These are phyloP conservation scores for Ammospiza caudacuta DNA, from an alignment of 2,113 vertebrate species.

Conservation along the genomic window DNA sequence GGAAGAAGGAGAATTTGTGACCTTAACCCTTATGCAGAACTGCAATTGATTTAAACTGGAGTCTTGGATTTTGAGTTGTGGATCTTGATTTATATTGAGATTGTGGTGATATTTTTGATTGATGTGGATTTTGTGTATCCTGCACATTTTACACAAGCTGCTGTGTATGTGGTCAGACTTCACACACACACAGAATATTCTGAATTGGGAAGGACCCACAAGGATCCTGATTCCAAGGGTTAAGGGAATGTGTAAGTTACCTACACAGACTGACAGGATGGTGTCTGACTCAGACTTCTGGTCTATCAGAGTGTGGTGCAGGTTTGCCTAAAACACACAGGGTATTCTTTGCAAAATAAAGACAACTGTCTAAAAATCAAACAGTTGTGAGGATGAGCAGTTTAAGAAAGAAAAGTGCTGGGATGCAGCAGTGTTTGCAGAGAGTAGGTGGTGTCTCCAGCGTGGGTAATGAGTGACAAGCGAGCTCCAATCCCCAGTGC, in stretches of 20 bases:
- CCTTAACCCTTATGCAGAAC: not conserved
- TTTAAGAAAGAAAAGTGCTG: not conserved
- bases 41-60: not conserved
- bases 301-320: not conserved
- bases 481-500: not conserved
- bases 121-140: not conserved
- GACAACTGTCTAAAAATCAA: not conserved
- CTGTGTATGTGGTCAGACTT: not conserved
- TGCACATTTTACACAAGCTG: not conserved
- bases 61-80: not conserved
- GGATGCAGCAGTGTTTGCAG: not conserved
- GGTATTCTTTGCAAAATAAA: not conserved
- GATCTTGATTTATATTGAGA: not conserved
- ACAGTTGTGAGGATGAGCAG: not conserved
- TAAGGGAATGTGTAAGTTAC: too few species aligned
- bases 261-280: not conserved
- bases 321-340: not conserved
- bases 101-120: not conserved
- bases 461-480: not conserved
- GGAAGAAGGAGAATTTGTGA: not conserved
- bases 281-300: not conserved
- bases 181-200: not conserved
- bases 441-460: rapidly evolving
- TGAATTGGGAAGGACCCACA: not conserved
- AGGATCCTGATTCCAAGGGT: not conserved